These are phyloP conservation scores for Cancer borealis DNA, from an alignment of 2,888 invertebrate genomes.

Conservation along the genomic window DNA sequence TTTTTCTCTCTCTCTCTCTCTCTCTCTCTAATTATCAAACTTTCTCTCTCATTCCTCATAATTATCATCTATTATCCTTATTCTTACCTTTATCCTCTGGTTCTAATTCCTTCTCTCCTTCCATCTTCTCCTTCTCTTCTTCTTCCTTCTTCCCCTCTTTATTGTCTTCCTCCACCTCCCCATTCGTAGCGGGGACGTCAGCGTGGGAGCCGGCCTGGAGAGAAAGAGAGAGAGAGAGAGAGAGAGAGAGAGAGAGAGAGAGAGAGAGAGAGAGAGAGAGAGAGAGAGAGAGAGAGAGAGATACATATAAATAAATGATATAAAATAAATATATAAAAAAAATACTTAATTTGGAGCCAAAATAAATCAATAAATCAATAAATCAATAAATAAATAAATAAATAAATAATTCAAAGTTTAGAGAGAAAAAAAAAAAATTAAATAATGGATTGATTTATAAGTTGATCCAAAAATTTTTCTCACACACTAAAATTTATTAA, in stretches of 20 bases:
- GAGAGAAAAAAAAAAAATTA: too few species aligned
- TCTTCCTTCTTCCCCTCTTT: constrained; percentile 53
- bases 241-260: not conserved
- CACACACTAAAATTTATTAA: too few species aligned
- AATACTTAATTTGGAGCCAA: too few species aligned
- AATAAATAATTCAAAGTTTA: too few species aligned
- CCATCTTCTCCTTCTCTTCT: not conserved
- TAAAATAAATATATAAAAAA: not conserved
- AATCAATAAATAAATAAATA: too few species aligned
- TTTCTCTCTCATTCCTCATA: not conserved
- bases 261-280: not conserved
- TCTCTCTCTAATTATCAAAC: not conserved
- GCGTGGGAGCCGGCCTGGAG: not conserved
- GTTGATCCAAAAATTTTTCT: too few species aligned
- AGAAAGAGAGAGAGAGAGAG: not conserved
- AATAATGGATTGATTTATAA: too few species aligned
- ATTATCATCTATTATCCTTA: not conserved
- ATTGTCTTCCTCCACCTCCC: constrained; percentile 60
- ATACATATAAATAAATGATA: not conserved
- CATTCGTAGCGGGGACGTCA: constrained; percentile 52
- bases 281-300: not conserved
- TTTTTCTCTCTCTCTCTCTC: not conserved
- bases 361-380: too few species aligned
- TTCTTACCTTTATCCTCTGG: not conserved
- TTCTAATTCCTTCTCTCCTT: constrained; percentile 36